Evolutionary conservation across 2,113 vertebrate species (phyloP).

Genomic region (Amia ocellicauda): DNA sequence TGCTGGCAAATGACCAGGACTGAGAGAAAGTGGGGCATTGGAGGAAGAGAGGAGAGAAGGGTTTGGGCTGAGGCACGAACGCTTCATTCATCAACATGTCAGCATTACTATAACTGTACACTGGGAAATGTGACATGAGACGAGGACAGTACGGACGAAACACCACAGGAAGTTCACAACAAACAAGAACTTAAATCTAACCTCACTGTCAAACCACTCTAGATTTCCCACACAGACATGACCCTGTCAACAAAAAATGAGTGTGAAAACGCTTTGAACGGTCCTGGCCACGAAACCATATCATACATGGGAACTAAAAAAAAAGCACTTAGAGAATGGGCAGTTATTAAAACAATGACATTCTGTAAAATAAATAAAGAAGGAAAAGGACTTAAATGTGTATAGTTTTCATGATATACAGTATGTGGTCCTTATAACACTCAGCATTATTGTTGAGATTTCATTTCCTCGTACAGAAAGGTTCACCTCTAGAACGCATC

Average conservation of each 20-base stretch:
- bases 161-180: constrained; percentile 33
- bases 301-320: background rate
- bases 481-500: too few relatives aligned
- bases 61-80: too few relatives aligned
- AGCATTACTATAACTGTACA: too few relatives aligned
- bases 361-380: too few relatives aligned
- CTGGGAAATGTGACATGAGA: constrained; percentile 31
- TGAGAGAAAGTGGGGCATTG: constrained; percentile 4
- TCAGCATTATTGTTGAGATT: too few relatives aligned
- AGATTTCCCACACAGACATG: constrained; percentile 63
- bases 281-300: background rate
- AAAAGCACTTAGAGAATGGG: background rate
- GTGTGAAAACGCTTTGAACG: constrained; percentile 55
- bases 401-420: too few relatives aligned
- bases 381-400: too few relatives aligned
- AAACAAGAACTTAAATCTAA: constrained; percentile 69
- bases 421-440: too few relatives aligned
- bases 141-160: constrained; percentile 41
- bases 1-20: constrained; percentile 3
- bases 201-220: constrained; percentile 54
- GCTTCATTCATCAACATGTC: too few relatives aligned
- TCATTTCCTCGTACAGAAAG: too few relatives aligned
- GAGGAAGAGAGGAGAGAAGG: constrained; percentile 35
- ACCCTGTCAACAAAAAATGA: constrained; percentile 67
- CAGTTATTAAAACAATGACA: background rate